Base-by-base conservation (phyloP, 2,888 invertebrate species). In the Nomada hirtipes region DNA sequence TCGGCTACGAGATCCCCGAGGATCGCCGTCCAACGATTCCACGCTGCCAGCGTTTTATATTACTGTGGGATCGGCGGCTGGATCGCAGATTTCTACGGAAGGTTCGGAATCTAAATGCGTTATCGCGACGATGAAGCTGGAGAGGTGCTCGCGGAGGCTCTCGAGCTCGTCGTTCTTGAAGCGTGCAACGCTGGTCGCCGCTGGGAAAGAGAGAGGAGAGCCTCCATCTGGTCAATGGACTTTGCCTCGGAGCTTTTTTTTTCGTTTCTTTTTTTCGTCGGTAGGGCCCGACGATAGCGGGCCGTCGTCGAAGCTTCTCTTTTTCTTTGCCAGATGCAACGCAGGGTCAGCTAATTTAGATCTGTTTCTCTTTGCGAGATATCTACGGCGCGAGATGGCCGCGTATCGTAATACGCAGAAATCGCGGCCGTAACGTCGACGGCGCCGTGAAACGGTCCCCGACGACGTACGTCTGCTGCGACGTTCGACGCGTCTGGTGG, bases 191-290 rank as follows among this genome's bases (percentile, higher is more conserved):
- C 75, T 83, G 84, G 83, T 84, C 83, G 84, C 82, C 87, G 86
- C 72, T 59, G 83, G 53, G 55, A 60, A 64, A 23, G 23, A 61
- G 55, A 65, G 75, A 53, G 50, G 52, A 13, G 81, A 75, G 76
- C 63, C 71, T 83, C 90, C 91, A 91, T 91, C 89, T 91, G 91
- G 91, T 91, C 91, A 91, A 91, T 90, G 91, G 91, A 90, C 91
- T 90, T 89, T 86, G 90, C 80, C 85, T 82, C 71, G 80, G 67
- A 71, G 59, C 80, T 86, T 83, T 82, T 84, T 84, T 80, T 71
- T 4, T n/a, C n/a, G 52, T 52, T 7, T 36, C 72, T 82, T 86
- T 83, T 84, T 83, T 80, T 70, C 59, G 20, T 36, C 65, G 64
- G 20, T 65, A 73, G 67, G 64, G 75, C 70, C 72, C 83, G 82